Conservation (phyloP, 2,797 vertebrate genomes). For the Bradypodion ventrale region DNA sequence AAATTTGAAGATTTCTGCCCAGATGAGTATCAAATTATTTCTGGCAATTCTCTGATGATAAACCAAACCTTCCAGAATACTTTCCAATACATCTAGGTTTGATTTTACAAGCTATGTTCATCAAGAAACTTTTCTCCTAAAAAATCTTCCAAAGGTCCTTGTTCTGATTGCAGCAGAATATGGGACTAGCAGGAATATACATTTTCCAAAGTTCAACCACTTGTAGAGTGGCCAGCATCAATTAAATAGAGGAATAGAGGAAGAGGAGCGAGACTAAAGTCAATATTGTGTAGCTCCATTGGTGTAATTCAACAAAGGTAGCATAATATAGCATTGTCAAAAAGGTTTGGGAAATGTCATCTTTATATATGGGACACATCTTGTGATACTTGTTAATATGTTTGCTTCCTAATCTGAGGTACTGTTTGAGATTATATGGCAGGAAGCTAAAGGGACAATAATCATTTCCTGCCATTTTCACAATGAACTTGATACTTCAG, state of each 20-base stretch:
- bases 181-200: background rate
- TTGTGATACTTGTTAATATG: background rate
- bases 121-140: conserved; percentile 24
- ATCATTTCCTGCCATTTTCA: background rate
- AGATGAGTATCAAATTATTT: background rate
- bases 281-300: background rate
- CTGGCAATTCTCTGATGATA: conserved; percentile 35
- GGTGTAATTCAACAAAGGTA: background rate
- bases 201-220: background rate
- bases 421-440: background rate
- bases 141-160: conserved; percentile 20
- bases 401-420: no score
- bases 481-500: background rate
- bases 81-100: conserved; percentile 17
- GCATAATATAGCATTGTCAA: background rate
- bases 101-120: conserved; percentile 36
- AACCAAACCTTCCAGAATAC: conserved; percentile 33
- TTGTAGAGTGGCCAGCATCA: background rate
- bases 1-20: conserved; percentile 41
- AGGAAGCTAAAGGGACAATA: background rate
- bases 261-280: background rate
- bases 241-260: background rate
- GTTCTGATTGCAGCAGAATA: conserved; percentile 4
- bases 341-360: background rate
- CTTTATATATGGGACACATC: background rate